phyloP scores from a whole-genome alignment of 2,113 vertebrate species.

The Apistogramma diplotaenia region DNA sequence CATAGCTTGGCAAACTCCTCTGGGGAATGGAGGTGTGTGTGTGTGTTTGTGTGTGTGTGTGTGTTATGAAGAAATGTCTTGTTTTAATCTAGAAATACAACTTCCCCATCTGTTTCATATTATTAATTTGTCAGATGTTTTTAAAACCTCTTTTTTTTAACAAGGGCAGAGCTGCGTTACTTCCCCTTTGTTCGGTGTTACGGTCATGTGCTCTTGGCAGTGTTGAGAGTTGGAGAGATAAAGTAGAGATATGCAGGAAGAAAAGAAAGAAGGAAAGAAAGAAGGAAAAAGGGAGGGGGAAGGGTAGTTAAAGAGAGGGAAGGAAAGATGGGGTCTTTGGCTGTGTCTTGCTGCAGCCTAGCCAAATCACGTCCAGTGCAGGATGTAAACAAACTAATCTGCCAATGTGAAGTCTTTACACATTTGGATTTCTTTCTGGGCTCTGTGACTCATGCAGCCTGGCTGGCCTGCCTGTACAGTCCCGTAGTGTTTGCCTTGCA shows the following conservation, averaged over 20 bases:
- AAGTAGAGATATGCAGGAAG: slow-evolving; percentile 12
- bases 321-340: slow-evolving; percentile 48
- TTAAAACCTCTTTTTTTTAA: slow-evolving; percentile 21
- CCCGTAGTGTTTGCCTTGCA: slow-evolving; percentile 50
- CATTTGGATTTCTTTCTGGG: slow-evolving; percentile 50
- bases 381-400: slow-evolving; percentile 74
- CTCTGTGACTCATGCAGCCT: slow-evolving; percentile 55
- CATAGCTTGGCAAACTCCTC: slow-evolving; percentile 57
- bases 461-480: slow-evolving; percentile 28
- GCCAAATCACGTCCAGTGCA: slow-evolving; percentile 66
- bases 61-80: slow-evolving; percentile 28
- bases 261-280: not conserved
- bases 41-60: not conserved
- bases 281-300: not conserved
- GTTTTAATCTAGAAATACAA: slow-evolving; percentile 70
- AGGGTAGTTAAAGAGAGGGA: slow-evolving; percentile 30
- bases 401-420: slow-evolving; percentile 67
- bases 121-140: slow-evolving; percentile 66
- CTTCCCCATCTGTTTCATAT: slow-evolving; percentile 70
- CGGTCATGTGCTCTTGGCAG: slow-evolving; percentile 62
- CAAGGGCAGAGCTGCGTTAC: slow-evolving; percentile 48
- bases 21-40: not conserved
- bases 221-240: slow-evolving; percentile 9
- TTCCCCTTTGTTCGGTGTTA: slow-evolving; percentile 53
- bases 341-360: slow-evolving; percentile 20